These are phyloP conservation scores for Lordiphosa andalusiaca DNA, from an alignment of 2,888 invertebrate species.

Conservation along the genomic window DNA sequence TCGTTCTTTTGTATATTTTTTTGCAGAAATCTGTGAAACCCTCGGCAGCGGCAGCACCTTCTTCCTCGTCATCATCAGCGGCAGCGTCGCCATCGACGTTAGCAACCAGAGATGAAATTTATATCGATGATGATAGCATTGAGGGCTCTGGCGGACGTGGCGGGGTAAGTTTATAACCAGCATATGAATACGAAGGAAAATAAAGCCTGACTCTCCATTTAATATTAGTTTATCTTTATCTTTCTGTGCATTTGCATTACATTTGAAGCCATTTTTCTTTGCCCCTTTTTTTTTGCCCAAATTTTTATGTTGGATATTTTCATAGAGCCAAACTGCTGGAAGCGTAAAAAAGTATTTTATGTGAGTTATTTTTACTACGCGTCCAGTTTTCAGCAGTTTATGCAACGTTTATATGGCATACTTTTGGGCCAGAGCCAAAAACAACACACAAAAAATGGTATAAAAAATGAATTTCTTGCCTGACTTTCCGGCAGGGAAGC, in stretches of 20 bases:
- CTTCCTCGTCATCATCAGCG: constrained; percentile 55
- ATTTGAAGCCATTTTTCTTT: too few relatives aligned
- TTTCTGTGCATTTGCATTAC: too few relatives aligned
- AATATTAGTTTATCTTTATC: too few relatives aligned
- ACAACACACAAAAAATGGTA: constrained; percentile 6
- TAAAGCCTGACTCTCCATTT: too few relatives aligned
- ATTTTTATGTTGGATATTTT: neutral
- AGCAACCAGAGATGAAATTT: constrained; percentile 82
- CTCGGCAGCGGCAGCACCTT: constrained; percentile 64
- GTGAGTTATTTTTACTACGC: constrained; percentile 10
- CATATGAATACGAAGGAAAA: neutral
- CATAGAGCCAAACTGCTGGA: neutral
- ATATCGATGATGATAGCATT: constrained; percentile 88
- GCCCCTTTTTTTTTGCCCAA: too few relatives aligned
- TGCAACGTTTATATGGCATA: constrained; percentile 21
- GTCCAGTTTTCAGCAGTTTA: constrained; percentile 9
- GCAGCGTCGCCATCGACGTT: constrained; percentile 61
- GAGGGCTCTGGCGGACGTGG: constrained; percentile 86
- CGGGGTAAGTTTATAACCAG: constrained; percentile 82
- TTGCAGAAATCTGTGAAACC: constrained; percentile 78
- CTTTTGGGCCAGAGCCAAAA: constrained; percentile 21
- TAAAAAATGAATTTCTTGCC: constrained; percentile 9
- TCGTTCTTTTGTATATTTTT: constrained; percentile 11
- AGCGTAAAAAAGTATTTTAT: constrained; percentile 11
- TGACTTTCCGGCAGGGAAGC: constrained; percentile 17